Conservation (phyloP, 2,113 vertebrate species). For the Eudyptes chrysolophus region DNA sequence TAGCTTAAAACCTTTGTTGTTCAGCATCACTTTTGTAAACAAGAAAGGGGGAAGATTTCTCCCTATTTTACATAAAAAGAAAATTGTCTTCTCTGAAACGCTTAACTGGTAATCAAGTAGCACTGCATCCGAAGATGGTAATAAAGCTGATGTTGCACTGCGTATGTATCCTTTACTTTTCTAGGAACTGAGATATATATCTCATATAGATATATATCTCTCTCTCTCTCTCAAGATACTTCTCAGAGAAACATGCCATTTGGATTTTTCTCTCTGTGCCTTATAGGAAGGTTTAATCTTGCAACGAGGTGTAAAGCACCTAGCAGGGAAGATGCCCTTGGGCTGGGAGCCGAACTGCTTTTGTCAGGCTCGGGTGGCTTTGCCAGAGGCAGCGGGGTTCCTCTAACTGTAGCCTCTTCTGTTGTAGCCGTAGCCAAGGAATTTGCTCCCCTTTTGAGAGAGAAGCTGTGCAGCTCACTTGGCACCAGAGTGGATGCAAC, state of each 20-base stretch:
- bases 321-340: neutral
- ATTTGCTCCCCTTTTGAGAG: neutral
- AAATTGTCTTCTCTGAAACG: slow-evolving; percentile 12
- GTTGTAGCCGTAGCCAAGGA: neutral
- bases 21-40: slow-evolving; percentile 23
- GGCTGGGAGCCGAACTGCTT: neutral
- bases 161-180: slow-evolving; percentile 11
- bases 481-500: neutral
- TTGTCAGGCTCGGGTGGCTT: neutral
- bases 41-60: neutral
- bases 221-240: neutral
- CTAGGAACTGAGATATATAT: neutral
- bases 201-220: no score
- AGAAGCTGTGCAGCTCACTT: neutral
- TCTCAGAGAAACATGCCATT: neutral
- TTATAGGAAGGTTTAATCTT: neutral
- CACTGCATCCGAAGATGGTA: slow-evolving; percentile 31
- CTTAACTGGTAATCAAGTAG: slow-evolving; percentile 27
- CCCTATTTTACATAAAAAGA: neutral
- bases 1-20: slow-evolving; percentile 23
- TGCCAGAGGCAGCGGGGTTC: neutral
- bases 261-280: neutral
- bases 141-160: slow-evolving; percentile 63
- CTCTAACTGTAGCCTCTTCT: no score
- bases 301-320: neutral